Conservation (phyloP, 2,888 invertebrate genomes). For the Alitta virens region DNA sequence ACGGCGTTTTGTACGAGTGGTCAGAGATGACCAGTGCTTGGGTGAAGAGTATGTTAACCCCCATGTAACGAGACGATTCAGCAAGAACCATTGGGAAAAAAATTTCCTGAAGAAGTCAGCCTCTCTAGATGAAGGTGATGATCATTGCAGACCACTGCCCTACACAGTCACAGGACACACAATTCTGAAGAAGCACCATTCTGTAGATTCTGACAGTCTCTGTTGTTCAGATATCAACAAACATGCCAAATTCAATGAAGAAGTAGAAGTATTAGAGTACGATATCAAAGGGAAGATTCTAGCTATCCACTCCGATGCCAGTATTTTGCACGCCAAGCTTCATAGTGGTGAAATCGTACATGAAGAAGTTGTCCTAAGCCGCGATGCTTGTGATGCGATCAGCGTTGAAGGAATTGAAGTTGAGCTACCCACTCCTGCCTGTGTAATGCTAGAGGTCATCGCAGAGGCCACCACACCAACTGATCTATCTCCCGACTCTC, state of each 20-base stretch:
- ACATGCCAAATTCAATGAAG: constrained; percentile 28
- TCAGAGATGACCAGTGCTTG: constrained; percentile 15
- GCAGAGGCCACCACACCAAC: too few relatives aligned
- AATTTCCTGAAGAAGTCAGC: constrained; percentile 11
- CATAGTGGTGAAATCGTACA: constrained; percentile 1
- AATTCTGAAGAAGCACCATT: constrained; percentile 27
- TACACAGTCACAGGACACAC: constrained; percentile 27
- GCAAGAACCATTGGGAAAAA: constrained; percentile 17
- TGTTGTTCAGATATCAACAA: constrained; percentile 9
- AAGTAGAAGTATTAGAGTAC: constrained; percentile 26
- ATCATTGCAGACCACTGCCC: constrained; percentile 17
- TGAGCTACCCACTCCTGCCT: too few relatives aligned
- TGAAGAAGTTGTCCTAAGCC: too few relatives aligned
- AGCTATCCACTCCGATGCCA: constrained; percentile 9
- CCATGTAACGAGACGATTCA: constrained; percentile 23
- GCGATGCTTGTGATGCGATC: too few relatives aligned
- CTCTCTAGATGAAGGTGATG: constrained; percentile 7
- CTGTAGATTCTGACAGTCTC: constrained; percentile 8
- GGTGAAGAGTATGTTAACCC: constrained; percentile 30
- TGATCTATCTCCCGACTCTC: too few relatives aligned
- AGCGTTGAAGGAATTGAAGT: too few relatives aligned
- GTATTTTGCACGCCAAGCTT: constrained; percentile 4
- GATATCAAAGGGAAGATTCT: constrained; percentile 21
- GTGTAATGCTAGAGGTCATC: too few relatives aligned
- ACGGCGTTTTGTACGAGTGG: constrained; percentile 25